These are phyloP conservation scores for Beroe ovata DNA, from an alignment of 37 sponge, comb jelly and placozoan species.

Conservation along the genomic window DNA sequence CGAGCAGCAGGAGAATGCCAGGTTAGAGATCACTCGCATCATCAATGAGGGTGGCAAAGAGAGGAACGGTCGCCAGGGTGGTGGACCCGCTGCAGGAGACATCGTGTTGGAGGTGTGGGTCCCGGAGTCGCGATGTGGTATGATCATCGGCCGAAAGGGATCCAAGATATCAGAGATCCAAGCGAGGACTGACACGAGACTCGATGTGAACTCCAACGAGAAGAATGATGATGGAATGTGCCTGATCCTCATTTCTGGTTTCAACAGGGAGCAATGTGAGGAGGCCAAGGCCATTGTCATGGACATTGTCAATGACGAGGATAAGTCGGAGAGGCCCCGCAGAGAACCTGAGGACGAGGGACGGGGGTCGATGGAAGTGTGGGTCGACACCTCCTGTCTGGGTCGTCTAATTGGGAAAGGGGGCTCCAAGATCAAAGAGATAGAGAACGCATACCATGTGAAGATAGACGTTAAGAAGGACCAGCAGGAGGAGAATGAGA, in stretches of 20 bases:
- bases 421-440: constrained; percentile 48
- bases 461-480: constrained; percentile 67
- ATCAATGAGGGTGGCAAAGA: constrained; percentile 5
- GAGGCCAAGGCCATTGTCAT: constrained; percentile 20
- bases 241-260: constrained; percentile 2
- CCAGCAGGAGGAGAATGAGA: constrained; percentile 18
- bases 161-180: constrained; percentile 57
- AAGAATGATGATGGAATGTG: constrained; percentile 16
- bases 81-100: background rate
- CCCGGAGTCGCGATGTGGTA: constrained; percentile 22
- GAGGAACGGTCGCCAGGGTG: background rate
- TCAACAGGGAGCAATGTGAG: background rate
- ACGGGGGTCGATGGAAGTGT: constrained; percentile 46
- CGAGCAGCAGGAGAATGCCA: background rate
- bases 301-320: constrained; percentile 43
- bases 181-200: background rate
- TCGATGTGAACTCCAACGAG: constrained; percentile 43
- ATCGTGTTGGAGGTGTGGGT: background rate
- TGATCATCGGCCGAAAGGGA: constrained; percentile 46
- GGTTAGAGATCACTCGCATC: constrained; percentile 15
- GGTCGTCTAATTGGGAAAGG: constrained; percentile 33
- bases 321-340: background rate
- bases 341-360: background rate
- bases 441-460: constrained; percentile 12
- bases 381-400: constrained; percentile 46